A percentile compares a stretch with the other conserved stretches of the same genome.
Evolutionary conservation across 2,113 vertebrate genomes (phyloP).

Genomic region (Istiophorus platypterus): DNA sequence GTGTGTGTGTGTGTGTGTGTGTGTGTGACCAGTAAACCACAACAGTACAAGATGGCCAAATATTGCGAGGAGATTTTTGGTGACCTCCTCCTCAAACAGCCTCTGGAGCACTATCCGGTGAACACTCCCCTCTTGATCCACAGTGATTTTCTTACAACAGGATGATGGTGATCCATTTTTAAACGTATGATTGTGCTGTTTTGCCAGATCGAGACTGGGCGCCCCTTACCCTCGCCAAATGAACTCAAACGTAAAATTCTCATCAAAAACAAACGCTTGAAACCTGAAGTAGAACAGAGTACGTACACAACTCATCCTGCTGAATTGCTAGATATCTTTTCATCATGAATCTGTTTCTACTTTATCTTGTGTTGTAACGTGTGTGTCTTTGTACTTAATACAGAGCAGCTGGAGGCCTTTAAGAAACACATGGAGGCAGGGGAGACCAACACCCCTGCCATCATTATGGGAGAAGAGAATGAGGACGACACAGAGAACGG

Average conservation of each 20-base stretch:
- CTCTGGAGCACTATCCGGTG: conserved; percentile 93
- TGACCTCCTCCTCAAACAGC: conserved; percentile 94
- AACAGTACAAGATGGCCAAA: conserved; percentile 99
- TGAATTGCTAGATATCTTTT: not conserved
- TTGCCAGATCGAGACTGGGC: conserved; percentile 91
- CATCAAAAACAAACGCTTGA: conserved; percentile 98
- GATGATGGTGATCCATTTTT: not conserved
- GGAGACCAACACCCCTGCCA: conserved; percentile 92
- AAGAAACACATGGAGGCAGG: conserved; percentile 99
- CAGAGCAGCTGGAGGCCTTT: conserved; percentile 97
- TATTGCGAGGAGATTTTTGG: conserved; percentile 99
- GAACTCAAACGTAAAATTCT: conserved; percentile 98
- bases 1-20: conserved; percentile 7
- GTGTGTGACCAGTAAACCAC: conserved; percentile 90
- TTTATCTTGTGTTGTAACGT: not conserved
- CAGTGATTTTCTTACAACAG: not conserved
- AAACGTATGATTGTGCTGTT: not conserved
- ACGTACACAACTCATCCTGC: conserved; percentile 61
- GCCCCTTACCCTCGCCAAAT: conserved; percentile 92
- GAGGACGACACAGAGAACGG: conserved; percentile 95
- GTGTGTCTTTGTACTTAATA: conserved; percentile 63
- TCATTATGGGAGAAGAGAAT: conserved; percentile 94
- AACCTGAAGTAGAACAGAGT: conserved; percentile 99
- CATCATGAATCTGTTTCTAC: not conserved
- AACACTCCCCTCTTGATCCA: conserved; percentile 54